Evolutionary conservation across 2,113 vertebrate genomes (phyloP), one percentile per base, ranked within the genome.

Genomic region (Struthio camelus): DNA sequence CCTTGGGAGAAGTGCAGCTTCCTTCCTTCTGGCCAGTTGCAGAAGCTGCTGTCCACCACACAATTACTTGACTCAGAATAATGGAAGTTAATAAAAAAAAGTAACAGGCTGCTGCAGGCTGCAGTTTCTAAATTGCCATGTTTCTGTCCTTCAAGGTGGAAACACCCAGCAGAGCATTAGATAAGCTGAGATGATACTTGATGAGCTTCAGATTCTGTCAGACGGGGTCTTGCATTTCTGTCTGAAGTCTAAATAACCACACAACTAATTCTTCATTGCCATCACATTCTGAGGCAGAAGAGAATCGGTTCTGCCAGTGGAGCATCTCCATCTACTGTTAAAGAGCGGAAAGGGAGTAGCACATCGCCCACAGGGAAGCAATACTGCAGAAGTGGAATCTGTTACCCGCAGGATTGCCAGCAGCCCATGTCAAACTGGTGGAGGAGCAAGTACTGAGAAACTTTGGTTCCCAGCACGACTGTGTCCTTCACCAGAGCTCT

Each of bases 271-370:
- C 38, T 72, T 50, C 19, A 4, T 14, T 69, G 42, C 28, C 20
- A 22, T n/a, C 46, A 5, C 7, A 9, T 40, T 84, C 75, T 23
- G 81, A 91, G 58, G 56, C n/a, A 34, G 71, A 4, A 62, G 32
- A 66, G 58, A 73, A 62, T 86, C 59, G 46, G 22, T 76, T 94
- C 87, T 86, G 54, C 9, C 59, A 86, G 86, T 40, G 61, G 76
- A 95, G 85, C 73, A 90, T 92, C 92, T 42, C 82, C 85, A 95
- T 61, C 85, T 94, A 44, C 80, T 88, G 83, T 51, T 93, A 69
- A 87, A 92, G 83, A 88, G n/a, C 1, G 3, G 88, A 51, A 94
- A 88, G 64, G 59, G 72, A 93, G 56, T 64, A 83, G 67, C 66
- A 73, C 42, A 44, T 22, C 27, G 25, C 61, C 56, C 53, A 69